Evolutionary conservation across 2,797 vertebrate species (phyloP).

Genomic region (Mormyrops boulengeri): DNA sequence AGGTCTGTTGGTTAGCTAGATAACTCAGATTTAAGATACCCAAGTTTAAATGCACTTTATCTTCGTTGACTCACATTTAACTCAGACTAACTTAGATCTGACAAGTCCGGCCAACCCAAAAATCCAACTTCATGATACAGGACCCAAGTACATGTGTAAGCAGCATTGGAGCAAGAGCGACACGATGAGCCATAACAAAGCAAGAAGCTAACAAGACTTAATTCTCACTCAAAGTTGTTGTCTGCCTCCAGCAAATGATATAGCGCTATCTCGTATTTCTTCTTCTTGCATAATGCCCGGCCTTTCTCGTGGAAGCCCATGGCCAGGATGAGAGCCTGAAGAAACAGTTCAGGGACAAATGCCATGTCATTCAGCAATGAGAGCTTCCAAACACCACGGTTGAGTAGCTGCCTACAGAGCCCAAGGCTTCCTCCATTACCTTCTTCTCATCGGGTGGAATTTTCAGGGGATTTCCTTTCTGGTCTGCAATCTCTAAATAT

Average conservation of each 20-base stretch:
- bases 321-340: constrained; percentile 83
- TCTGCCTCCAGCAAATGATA: constrained; percentile 83
- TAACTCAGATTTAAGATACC: background rate
- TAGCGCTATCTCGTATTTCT: constrained; percentile 75
- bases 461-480: constrained; percentile 80
- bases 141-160: background rate
- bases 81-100: background rate
- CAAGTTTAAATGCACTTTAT: background rate
- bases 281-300: constrained; percentile 86
- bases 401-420: background rate
- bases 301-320: constrained; percentile 97
- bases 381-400: background rate
- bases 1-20: background rate
- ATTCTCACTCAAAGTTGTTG: constrained; percentile 78
- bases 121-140: background rate
- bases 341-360: background rate
- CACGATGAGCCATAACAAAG: background rate
- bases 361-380: background rate
- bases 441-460: constrained; percentile 80
- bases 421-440: constrained; percentile 45
- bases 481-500: constrained; percentile 89
- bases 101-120: background rate
- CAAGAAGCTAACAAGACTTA: background rate
- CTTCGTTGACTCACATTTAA: background rate
- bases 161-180: background rate